These are phyloP conservation scores for Gracilinanus agilis DNA, from an alignment of 2,113 vertebrate species.

Conservation along the genomic window DNA sequence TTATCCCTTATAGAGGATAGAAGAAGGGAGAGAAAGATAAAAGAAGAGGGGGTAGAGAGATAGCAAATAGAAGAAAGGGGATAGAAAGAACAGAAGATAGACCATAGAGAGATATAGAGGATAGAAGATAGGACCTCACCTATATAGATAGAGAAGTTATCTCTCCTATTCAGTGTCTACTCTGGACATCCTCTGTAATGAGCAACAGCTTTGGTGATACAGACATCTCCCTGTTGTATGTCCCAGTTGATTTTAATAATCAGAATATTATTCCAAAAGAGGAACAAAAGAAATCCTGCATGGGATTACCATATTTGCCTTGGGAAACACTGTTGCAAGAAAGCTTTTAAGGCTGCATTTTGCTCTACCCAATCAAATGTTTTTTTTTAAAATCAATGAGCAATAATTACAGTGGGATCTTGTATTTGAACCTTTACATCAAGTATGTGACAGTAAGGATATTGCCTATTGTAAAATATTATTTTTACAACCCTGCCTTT, in stretches of 20 bases:
- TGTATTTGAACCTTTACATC: background rate
- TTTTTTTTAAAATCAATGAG: background rate
- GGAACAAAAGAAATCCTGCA: background rate
- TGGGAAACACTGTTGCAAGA: background rate
- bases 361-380: background rate
- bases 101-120: too few species aligned
- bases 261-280: background rate
- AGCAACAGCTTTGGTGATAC: background rate
- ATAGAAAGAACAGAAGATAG: too few species aligned
- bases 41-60: too few species aligned
- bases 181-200: background rate
- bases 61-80: too few species aligned
- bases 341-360: background rate
- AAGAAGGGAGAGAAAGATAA: too few species aligned
- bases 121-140: background rate
- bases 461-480: background rate
- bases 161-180: background rate
- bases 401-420: background rate
- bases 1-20: too few species aligned
- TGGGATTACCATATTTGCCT: background rate
- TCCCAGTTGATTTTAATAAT: background rate
- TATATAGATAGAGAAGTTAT: background rate
- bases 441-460: background rate
- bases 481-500: background rate
- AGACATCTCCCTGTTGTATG: background rate